These are phyloP conservation scores for Spinus olivaceus DNA, from an alignment of 2,797 vertebrate genomes.

Conservation along the genomic window DNA sequence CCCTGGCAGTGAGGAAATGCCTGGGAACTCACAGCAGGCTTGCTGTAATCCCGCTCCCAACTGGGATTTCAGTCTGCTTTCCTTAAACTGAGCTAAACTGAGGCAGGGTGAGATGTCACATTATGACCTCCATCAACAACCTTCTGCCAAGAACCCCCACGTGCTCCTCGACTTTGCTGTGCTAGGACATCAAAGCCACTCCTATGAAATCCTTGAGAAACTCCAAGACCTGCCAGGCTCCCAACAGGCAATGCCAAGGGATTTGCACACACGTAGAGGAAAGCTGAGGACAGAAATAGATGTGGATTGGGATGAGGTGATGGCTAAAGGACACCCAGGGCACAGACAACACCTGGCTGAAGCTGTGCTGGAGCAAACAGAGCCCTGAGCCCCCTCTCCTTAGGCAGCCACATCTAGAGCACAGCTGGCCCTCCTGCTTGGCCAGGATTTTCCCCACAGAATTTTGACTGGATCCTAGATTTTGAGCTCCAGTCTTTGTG, in stretches of 20 bases:
- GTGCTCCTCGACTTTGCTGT: neutral
- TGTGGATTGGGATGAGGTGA: neutral
- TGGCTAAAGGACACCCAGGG: neutral
- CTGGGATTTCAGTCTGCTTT: neutral
- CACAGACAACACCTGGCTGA: neutral
- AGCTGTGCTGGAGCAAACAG: neutral
- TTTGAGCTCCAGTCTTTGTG: neutral
- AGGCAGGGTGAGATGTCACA: neutral
- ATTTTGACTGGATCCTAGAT: neutral
- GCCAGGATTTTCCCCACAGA: neutral
- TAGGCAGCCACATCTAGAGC: neutral
- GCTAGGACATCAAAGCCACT: neutral
- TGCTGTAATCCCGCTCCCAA: too few species aligned
- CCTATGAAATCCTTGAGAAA: neutral
- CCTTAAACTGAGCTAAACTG: neutral
- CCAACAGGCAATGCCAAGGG: too few species aligned
- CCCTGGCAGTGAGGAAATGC: neutral
- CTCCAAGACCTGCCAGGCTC: neutral
- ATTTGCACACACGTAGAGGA: rapidly evolving
- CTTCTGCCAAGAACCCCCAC: neutral
- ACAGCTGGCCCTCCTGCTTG: neutral
- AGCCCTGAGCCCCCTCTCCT: neutral
- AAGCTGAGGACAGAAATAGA: neutral
- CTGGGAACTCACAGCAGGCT: neutral
- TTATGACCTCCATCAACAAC: neutral